These are phyloP conservation scores for Sanderia malayensis DNA, from an alignment of 30 jellyfish, hydroid and myxozoan genomes.

Conservation along the genomic window DNA sequence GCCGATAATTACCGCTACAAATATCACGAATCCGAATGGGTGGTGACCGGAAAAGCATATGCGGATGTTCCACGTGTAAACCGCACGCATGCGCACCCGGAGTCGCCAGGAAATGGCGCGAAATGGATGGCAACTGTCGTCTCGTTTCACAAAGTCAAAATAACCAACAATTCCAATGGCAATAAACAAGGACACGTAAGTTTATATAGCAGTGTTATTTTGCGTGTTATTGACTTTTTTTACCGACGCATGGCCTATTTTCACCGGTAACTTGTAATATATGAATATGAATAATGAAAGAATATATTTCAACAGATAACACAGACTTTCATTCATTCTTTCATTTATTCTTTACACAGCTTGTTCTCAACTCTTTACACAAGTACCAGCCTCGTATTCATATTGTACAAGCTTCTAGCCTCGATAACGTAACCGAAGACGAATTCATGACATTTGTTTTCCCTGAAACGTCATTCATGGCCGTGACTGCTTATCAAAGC, in stretches of 20 bases:
- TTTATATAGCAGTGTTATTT: neutral
- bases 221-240: too few species aligned
- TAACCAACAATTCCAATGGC: slow-evolving; percentile 73
- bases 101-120: slow-evolving; percentile 87
- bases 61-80: slow-evolving; percentile 80
- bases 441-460: slow-evolving; percentile 61
- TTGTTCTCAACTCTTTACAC: slow-evolving; percentile 76
- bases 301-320: too few species aligned
- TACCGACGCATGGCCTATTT: too few species aligned
- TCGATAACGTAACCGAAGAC: slow-evolving; percentile 48
- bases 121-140: slow-evolving; percentile 84
- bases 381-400: slow-evolving; percentile 89
- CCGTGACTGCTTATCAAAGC: slow-evolving; percentile 91
- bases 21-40: slow-evolving; percentile 92
- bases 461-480: slow-evolving; percentile 92
- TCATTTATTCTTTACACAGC: too few species aligned
- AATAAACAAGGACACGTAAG: slow-evolving; percentile 54
- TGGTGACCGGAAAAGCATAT: slow-evolving; percentile 88
- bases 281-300: too few species aligned
- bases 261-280: too few species aligned
- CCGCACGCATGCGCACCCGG: slow-evolving; percentile 68
- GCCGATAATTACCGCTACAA: slow-evolving; percentile 85
- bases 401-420: slow-evolving; percentile 46
- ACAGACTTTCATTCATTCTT: too few species aligned
- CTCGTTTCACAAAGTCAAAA: slow-evolving; percentile 82